phyloP scores from a whole-genome alignment of 2,888 invertebrate genomes.

The Geotrupes spiniger region DNA sequence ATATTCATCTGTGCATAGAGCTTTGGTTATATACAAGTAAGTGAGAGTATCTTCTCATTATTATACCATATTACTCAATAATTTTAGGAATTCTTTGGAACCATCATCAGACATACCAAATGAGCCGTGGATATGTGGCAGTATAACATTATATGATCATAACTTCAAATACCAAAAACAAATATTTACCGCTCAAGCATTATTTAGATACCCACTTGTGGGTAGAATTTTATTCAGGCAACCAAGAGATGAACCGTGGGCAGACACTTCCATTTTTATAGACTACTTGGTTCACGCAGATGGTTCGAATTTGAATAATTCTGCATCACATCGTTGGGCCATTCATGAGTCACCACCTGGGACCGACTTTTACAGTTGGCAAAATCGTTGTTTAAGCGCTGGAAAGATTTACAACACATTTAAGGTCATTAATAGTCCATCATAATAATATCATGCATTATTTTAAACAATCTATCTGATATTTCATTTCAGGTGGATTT shows the following conservation, averaged over 20 bases:
- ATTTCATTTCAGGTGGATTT: constrained; percentile 54
- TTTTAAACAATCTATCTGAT: constrained; percentile 10
- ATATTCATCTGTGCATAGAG: constrained; percentile 76
- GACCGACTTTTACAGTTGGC: constrained; percentile 89
- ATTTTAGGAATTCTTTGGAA: constrained; percentile 52
- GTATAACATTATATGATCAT: constrained; percentile 61
- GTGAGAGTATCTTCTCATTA: constrained; percentile 24
- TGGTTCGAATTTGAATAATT: constrained; percentile 73
- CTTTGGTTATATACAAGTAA: constrained; percentile 74
- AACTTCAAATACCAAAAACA: constrained; percentile 67
- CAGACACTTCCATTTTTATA: constrained; percentile 80
- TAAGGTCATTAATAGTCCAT: constrained; percentile 50
- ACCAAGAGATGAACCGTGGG: constrained; percentile 72
- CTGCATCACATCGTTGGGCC: constrained; percentile 77
- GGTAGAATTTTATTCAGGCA: constrained; percentile 82
- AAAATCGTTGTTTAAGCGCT: constrained; percentile 75
- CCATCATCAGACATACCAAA: constrained; percentile 43
- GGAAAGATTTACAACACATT: constrained; percentile 78
- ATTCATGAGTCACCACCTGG: constrained; percentile 77
- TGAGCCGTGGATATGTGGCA: constrained; percentile 63
- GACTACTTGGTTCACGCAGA: constrained; percentile 87
- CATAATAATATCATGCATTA: too few relatives aligned
- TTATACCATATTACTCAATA: not conserved
- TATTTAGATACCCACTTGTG: constrained; percentile 82
- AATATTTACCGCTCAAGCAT: constrained; percentile 75